phyloP scores from a whole-genome alignment of 1,140 invertebrate genomes.

The Eupristina koningsbergeri region DNA sequence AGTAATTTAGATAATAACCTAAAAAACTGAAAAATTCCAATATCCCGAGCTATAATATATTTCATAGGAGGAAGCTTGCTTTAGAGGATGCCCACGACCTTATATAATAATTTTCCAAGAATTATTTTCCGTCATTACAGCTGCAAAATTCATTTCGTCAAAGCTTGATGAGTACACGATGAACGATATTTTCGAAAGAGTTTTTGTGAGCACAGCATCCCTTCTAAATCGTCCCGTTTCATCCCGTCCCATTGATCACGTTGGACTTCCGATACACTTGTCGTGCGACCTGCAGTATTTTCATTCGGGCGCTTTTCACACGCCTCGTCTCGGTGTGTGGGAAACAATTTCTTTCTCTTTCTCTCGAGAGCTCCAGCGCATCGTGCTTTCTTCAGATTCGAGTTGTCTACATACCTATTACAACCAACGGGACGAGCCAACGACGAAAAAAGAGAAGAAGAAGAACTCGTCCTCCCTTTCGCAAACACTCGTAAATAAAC shows the following conservation, averaged over 20 bases:
- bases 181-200: neutral
- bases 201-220: slow-evolving; percentile 17
- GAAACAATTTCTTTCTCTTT: neutral
- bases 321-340: slow-evolving; percentile 33
- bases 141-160: slow-evolving; percentile 18
- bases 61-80: no score
- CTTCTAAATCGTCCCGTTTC: neutral
- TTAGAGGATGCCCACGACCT: neutral
- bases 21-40: no score
- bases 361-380: neutral
- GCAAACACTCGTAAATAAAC: slow-evolving; percentile 45
- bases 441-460: neutral
- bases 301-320: slow-evolving; percentile 39
- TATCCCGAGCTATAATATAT: no score
- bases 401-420: slow-evolving; percentile 16
- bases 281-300: slow-evolving; percentile 1
- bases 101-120: slow-evolving; percentile 18
- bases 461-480: slow-evolving; percentile 8
- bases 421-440: neutral
- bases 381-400: slow-evolving; percentile 4
- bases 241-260: neutral
- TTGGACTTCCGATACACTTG: slow-evolving; percentile 50
- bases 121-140: slow-evolving; percentile 16
- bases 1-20: no score
- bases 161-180: slow-evolving; percentile 26